Base-by-base conservation (phyloP, 2,888 invertebrate species). In the Subacronicta megacephala region DNA sequence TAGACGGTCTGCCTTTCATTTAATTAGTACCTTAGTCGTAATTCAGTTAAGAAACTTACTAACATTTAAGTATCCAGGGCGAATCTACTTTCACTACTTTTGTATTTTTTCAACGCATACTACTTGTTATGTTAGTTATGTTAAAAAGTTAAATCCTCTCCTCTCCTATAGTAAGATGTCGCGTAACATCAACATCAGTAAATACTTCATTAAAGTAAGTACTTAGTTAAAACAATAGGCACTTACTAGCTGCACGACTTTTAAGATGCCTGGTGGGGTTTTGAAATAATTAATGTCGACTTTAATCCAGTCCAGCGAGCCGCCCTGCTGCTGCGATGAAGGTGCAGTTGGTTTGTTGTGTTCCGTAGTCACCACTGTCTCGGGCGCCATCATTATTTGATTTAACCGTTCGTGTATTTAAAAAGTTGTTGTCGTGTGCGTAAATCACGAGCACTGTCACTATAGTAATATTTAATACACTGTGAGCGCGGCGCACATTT, bases 221-320 rank as follows among this genome's bases (percentile, higher is more conserved):
- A 44, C 2, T 35, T 26, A 42, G 20, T 45, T 31, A n/a, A 15
- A 42, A 37, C 20, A 56, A 29, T 38, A 16, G 26, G 20, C 62
- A 83, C 97, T 96, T 92, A 98, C 98, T 95, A 98, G 90, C 95
- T 98, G 95, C 16, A 96, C 93, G 65, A 98, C 89, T 95, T 98
- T 98, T 71, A 98, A 84, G 78, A 97, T 94, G 75, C 98, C 98
- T 52, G 98, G 97, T 81, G 96, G 94, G 41, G 97, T 96, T 90
- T 95, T 96, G 93, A 97, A 98, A 89, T 98, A 98, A 82, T 96
- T 95, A 75, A 96, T 81, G 92, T 98, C 97, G 81, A 97, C 92
- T 91, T 95, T 96, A 80, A 97, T 95, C 96, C 97, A 97, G 71
- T 95, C 95, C 70, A 97, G 84, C 56, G 94, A 82, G 58, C 90